A percentile compares a stretch with the other conserved stretches of the same genome.
phyloP scores from a whole-genome alignment of 2,888 invertebrate species.

The Drosophila emarginata region DNA sequence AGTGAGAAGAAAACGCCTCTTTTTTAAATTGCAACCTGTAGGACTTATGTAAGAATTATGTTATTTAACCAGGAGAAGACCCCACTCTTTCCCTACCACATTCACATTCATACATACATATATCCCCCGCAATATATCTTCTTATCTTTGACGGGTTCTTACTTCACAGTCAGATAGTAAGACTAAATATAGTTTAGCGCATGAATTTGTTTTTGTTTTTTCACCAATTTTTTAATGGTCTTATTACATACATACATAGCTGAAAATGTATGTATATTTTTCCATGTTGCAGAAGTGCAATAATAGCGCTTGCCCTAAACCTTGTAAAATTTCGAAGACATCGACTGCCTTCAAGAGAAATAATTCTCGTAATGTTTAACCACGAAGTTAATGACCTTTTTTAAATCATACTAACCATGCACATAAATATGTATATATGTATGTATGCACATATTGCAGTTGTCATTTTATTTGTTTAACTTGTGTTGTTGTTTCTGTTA shows the following conservation, averaged over 20 bases:
- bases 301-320: not conserved
- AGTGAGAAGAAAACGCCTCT: not conserved
- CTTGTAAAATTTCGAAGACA: slow-evolving; percentile 9
- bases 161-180: slow-evolving; percentile 36
- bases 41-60: slow-evolving; percentile 3
- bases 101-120: not conserved
- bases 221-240: not conserved
- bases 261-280: too few species aligned
- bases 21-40: not conserved
- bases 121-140: slow-evolving; percentile 30
- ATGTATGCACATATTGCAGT: not conserved
- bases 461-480: slow-evolving; percentile 27
- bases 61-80: slow-evolving; percentile 40
- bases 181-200: slow-evolving; percentile 24
- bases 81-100: not conserved
- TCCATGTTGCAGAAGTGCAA: not conserved
- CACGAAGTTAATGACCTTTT: slow-evolving; percentile 52
- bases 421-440: not conserved
- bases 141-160: slow-evolving; percentile 45
- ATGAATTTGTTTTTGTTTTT: not conserved
- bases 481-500: slow-evolving; percentile 21
- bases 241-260: slow-evolving; percentile 21
- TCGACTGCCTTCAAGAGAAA: not conserved
- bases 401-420: slow-evolving; percentile 24
- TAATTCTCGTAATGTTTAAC: slow-evolving; percentile 18